Base-by-base conservation (phyloP, 2,888 invertebrate genomes). In the Sipha maydis region DNA sequence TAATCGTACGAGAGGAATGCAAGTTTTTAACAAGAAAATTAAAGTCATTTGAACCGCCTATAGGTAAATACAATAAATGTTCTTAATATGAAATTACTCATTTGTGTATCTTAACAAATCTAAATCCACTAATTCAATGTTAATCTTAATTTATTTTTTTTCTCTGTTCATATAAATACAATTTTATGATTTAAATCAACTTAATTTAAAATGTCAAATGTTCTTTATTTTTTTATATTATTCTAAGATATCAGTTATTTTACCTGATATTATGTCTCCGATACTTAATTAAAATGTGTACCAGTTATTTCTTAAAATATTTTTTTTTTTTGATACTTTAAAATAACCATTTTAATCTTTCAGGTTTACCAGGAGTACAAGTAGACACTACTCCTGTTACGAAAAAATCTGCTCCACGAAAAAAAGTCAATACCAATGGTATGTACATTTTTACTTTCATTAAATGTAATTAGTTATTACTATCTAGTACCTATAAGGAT, bases 1-100 rank as follows among this genome's bases (percentile, higher is more conserved):
- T 95, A 48, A 94, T 95, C 85, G 95, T 96, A 0, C 96, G 96
- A 91, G 97, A 97, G 91, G 97, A 98, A 92, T 93, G 97, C 90
- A 94, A 96, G 90, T 97, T 95, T 92, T 92, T 98, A 76, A 92
- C 97, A 54, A 94, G 95, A 90, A 96, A 96, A 92, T 92, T 97
- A 34, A 93, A 95, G 90, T 95, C 95, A 91, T 94, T 94, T 92
- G 95, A 95, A 93, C 93, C 82, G 11, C 31, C 61, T 5, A 25
- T 25, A 2, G 61, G 61, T 61, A 61, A 61, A 21, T 48, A 48
- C 14, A 48, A 14, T 61, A 61, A 21, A 19, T 56, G 1, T 56
- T 56, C 19, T 4, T 11, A 19, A 56, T 56, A 56, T 19, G 4
- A 19, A 56, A 3, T 11, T 11, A 41, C 41, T 41, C 41, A 41